phyloP scores from a whole-genome alignment of 1,140 invertebrate genomes.

The Camponotus floridanus region DNA sequence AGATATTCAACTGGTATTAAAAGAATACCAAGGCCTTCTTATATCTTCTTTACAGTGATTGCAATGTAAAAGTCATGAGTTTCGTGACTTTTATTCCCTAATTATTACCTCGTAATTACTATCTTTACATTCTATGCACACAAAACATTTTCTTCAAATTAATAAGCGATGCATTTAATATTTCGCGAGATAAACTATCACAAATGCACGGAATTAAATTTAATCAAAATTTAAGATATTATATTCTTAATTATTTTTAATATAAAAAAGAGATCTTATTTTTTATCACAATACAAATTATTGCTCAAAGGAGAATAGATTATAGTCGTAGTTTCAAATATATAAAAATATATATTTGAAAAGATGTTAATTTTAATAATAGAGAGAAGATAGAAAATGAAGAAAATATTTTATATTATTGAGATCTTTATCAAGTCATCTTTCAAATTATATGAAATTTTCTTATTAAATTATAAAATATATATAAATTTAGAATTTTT shows the following conservation, averaged over 20 bases:
- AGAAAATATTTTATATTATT: conserved; percentile 24
- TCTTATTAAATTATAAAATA: background rate
- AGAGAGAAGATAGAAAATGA: background rate
- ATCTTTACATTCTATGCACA: background rate
- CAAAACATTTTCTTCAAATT: background rate
- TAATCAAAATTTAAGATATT: background rate
- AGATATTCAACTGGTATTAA: conserved; percentile 52
- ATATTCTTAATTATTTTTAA: conserved; percentile 7
- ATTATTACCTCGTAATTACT: conserved; percentile 19
- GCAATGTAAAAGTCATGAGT: conserved; percentile 36
- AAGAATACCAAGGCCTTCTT: conserved; percentile 15
- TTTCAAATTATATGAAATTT: background rate
- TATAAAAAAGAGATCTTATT: background rate
- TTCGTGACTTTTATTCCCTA: conserved; percentile 21
- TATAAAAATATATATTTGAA: background rate
- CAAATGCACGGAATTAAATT: background rate
- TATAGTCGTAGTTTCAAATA: background rate
- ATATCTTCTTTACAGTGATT: conserved; percentile 42
- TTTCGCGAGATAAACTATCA: background rate
- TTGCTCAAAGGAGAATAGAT: background rate
- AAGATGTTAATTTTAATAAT: background rate
- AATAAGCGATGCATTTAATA: background rate
- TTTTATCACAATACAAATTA: background rate
- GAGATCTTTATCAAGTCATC: background rate
- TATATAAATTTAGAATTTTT: too few species aligned